Percentiles rank a stretch among this genome's conserved stretches.
These are phyloP conservation scores for Fistularia tabacaria DNA, from an alignment of 2,797 vertebrate genomes.

Conservation along the genomic window DNA sequence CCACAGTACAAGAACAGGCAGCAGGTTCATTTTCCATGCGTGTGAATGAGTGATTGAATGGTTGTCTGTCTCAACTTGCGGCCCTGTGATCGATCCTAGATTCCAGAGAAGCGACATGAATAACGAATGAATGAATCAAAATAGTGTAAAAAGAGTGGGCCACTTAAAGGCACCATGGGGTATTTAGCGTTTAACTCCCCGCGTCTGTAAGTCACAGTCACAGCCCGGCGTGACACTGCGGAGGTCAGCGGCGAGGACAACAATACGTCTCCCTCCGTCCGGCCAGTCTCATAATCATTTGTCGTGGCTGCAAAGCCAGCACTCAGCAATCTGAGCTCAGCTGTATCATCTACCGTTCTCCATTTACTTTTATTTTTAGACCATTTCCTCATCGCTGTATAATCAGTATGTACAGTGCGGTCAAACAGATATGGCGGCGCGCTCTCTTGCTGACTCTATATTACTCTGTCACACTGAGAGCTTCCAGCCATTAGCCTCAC, in stretches of 20 bases:
- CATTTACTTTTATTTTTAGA: conserved; percentile 76
- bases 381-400: conserved; percentile 68
- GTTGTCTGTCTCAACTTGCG: too few relatives aligned
- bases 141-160: too few relatives aligned
- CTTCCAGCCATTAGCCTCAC: conserved; percentile 72
- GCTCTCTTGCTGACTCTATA: conserved; percentile 42
- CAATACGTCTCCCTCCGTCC: conserved; percentile 34
- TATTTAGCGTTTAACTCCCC: too few relatives aligned
- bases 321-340: conserved; percentile 55
- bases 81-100: too few relatives aligned
- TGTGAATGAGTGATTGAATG: too few relatives aligned
- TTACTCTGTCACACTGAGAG: conserved; percentile 73
- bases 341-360: conserved; percentile 67
- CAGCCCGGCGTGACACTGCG: conserved; percentile 27
- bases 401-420: conserved; percentile 63
- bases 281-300: conserved; percentile 50
- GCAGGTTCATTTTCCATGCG: too few relatives aligned
- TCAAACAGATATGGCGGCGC: conserved; percentile 46
- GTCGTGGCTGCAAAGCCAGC: conserved; percentile 45
- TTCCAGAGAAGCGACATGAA: too few relatives aligned
- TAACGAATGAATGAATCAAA: too few relatives aligned
- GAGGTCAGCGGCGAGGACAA: conserved; percentile 54
- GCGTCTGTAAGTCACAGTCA: background rate
- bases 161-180: too few relatives aligned
- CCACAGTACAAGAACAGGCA: too few relatives aligned